Evolutionary conservation across 2,797 vertebrate genomes (phyloP), one percentile per base, ranked within the genome.

Genomic region (Hipposideros larvatus): DNA sequence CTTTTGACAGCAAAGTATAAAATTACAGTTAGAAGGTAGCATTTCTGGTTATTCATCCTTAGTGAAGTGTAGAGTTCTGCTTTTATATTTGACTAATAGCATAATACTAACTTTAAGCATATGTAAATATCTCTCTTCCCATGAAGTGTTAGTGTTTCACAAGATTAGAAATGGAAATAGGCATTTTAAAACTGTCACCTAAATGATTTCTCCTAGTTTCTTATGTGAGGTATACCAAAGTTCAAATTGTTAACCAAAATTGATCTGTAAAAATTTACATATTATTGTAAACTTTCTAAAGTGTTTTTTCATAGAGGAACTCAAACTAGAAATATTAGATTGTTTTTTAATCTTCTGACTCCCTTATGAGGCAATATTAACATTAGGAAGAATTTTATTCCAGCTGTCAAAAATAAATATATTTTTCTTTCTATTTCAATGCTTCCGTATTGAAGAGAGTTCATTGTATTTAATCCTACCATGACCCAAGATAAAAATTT

Each of bases 281-380:
- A 48, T 53, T 89, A 13, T 13, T 70, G 7, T 88, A 85, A 57
- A 70, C 16, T 75, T 92, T 18, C n/a, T 90, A 90, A 83, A 91
- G 41, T 53, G 2, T 79, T 18, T 77, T 51, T 88, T 95, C 48
- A 61, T 53, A 48, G 61, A 83, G 65, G 34, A 92, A 34, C 31
- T 51, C 61, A 61, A 34, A n/a, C 7, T 34, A 41, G 74, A 93
- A 91, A 87, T 8, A 73, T 68, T 79, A 71, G 5, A 41, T 84
- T 89, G 53, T 93, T 31, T 97, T 95, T 96, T 95, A 91, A 93
- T 95, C 61, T 93, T n/a, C 31, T 24, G 95, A 28, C 43, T 94
- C n/a, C 26, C 43, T 80, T 92, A 92, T 84, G 68, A 80, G 28
- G 10, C 9, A 91, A n/a, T 86, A 91, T 93, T 86, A 92, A 93